Percentiles rank a stretch among this genome's conserved stretches.
These are phyloP conservation scores for Atethmia centrago DNA, from an alignment of 2,888 invertebrate species.

Conservation along the genomic window DNA sequence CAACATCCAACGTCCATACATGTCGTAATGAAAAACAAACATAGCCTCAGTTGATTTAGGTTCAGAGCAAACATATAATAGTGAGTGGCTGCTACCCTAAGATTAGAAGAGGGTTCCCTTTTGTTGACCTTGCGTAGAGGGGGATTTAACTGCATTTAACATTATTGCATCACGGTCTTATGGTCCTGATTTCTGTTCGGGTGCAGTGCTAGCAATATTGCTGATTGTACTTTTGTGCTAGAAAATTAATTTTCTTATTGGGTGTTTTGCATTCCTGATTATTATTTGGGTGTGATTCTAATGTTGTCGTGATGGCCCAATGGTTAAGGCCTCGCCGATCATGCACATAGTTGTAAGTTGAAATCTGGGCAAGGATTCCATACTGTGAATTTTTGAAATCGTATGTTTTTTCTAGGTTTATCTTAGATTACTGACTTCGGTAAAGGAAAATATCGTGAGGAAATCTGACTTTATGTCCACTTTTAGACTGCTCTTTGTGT, in stretches of 20 bases:
- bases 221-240: slow-evolving; percentile 24
- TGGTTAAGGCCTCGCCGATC: too few species aligned
- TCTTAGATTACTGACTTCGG: too few species aligned
- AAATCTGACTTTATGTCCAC: too few species aligned
- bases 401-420: too few species aligned
- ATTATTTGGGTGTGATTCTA: not conserved
- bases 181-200: slow-evolving; percentile 39
- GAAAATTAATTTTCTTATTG: slow-evolving; percentile 11
- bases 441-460: too few species aligned
- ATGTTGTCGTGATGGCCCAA: too few species aligned
- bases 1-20: slow-evolving; percentile 65
- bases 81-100: slow-evolving; percentile 71
- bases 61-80: slow-evolving; percentile 75
- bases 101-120: slow-evolving; percentile 68
- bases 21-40: slow-evolving; percentile 81
- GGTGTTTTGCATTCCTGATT: slow-evolving; percentile 50
- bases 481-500: too few species aligned
- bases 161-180: slow-evolving; percentile 66
- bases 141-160: slow-evolving; percentile 67
- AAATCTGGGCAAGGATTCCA: too few species aligned
- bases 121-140: slow-evolving; percentile 66
- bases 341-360: too few species aligned
- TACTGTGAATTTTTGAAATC: too few species aligned
- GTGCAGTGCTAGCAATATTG: slow-evolving; percentile 18
- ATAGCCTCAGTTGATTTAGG: slow-evolving; percentile 76